These are phyloP conservation scores for Pterostichus madidus DNA, from an alignment of 2,888 invertebrate genomes.

Conservation along the genomic window DNA sequence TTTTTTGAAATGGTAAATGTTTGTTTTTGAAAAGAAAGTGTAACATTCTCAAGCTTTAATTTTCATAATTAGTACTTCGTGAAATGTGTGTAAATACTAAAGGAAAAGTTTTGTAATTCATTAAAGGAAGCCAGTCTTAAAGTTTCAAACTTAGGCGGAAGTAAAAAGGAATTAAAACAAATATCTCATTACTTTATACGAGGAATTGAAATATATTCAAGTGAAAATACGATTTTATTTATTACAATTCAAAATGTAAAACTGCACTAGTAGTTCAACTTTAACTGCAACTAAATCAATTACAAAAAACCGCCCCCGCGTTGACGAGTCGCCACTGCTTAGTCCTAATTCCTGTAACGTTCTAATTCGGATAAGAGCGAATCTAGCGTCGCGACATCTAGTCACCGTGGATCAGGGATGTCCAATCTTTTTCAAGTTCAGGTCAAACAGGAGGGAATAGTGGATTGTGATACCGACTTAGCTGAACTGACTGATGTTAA, in stretches of 20 bases:
- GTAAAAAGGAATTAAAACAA: conserved; percentile 59
- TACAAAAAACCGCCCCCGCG: conserved; percentile 19
- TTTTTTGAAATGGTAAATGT: conserved; percentile 39
- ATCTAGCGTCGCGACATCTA: conserved; percentile 18
- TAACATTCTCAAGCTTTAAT: conserved; percentile 54
- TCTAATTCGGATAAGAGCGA: conserved; percentile 57
- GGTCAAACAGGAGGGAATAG: background rate
- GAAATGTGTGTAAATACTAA: conserved; percentile 61
- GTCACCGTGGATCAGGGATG: background rate
- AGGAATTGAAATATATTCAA: conserved; percentile 61
- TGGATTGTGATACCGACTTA: no score
- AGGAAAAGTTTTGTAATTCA: conserved; percentile 65
- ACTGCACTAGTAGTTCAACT: conserved; percentile 3
- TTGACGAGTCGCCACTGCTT: conserved; percentile 54
- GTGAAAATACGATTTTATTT: conserved; percentile 10
- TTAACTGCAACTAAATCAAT: conserved; percentile 30
- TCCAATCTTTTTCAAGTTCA: no score
- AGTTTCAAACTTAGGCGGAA: conserved; percentile 59
- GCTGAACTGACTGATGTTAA: no score
- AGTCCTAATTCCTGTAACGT: conserved; percentile 49
- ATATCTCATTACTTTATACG: conserved; percentile 51
- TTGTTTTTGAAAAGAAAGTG: conserved; percentile 32
- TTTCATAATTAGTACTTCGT: conserved; percentile 63
- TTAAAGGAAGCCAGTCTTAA: conserved; percentile 41
- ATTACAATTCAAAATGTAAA: background rate